phyloP scores from a whole-genome alignment of 37 sponge, comb jelly and placozoan species.

The Theonella swinhoei region DNA sequence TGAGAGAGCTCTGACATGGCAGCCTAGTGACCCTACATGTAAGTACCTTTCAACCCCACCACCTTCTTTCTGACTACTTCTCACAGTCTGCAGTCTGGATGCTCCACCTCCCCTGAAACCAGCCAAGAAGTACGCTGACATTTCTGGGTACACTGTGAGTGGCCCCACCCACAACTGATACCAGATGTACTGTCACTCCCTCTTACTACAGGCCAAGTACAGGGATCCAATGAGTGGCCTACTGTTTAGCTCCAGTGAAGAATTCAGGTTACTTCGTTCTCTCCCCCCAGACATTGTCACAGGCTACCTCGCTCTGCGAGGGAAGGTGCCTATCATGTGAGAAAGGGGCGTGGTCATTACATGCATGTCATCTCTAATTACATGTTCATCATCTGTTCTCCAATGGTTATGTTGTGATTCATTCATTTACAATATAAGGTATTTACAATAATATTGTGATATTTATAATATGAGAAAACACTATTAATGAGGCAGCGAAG shows the following conservation, averaged over 20 bases:
- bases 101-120: constrained; percentile 85
- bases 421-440: no score
- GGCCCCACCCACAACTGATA: background rate
- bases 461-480: no score
- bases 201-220: constrained; percentile 68
- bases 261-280: constrained; percentile 68
- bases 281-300: constrained; percentile 68
- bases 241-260: constrained; percentile 54
- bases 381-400: no score
- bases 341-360: background rate
- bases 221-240: constrained; percentile 78
- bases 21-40: constrained; percentile 69
- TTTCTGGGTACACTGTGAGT: constrained; percentile 71
- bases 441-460: no score
- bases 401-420: no score
- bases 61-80: background rate
- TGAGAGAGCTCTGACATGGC: constrained; percentile 34
- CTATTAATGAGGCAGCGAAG: no score
- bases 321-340: constrained; percentile 55
- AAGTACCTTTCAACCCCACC: background rate
- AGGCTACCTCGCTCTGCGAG: constrained; percentile 78
- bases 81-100: constrained; percentile 74
- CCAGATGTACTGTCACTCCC: background rate
- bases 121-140: constrained; percentile 81
- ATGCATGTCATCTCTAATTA: no score